A percentile compares a stretch with the other conserved stretches of the same genome.
Conservation (phyloP, 2,797 vertebrate species). For the Aselliscus stoliczkanus region DNA sequence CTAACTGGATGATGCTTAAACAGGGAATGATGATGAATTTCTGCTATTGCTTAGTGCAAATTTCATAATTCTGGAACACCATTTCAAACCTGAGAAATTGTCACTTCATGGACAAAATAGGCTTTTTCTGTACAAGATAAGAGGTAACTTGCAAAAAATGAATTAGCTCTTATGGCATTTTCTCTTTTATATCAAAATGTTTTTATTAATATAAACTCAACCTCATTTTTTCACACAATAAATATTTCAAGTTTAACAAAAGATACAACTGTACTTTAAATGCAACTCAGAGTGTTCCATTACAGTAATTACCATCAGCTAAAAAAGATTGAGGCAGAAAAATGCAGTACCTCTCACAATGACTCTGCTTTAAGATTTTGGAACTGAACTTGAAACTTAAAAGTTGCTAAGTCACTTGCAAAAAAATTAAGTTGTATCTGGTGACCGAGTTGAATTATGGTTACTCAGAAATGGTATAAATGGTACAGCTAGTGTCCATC, state of each 20-base stretch:
- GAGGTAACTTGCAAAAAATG: slow-evolving; percentile 19
- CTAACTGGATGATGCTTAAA: slow-evolving; percentile 14
- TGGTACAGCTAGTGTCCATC: background rate
- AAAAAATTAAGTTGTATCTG: slow-evolving; percentile 36
- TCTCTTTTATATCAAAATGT: background rate
- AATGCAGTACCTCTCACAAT: background rate
- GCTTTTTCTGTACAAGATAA: slow-evolving; percentile 37
- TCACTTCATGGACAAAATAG: background rate
- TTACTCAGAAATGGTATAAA: slow-evolving; percentile 5
- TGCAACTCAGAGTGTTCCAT: background rate
- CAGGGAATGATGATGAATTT: background rate
- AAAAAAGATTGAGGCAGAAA: background rate
- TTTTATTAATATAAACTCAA: slow-evolving; percentile 41
- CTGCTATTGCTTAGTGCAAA: background rate
- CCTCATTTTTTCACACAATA: background rate
- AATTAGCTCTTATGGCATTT: background rate
- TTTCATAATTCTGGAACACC: background rate
- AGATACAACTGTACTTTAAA: background rate
- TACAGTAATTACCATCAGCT: background rate
- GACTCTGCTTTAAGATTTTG: slow-evolving; percentile 21
- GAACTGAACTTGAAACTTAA: background rate
- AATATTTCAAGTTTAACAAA: slow-evolving; percentile 22
- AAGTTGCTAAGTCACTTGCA: slow-evolving; percentile 34
- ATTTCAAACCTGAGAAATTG: slow-evolving; percentile 24
- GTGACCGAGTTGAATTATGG: slow-evolving; percentile 3